Base-by-base conservation (phyloP, 2,113 vertebrate species). In the Boulengeromyrus knoepffleri region DNA sequence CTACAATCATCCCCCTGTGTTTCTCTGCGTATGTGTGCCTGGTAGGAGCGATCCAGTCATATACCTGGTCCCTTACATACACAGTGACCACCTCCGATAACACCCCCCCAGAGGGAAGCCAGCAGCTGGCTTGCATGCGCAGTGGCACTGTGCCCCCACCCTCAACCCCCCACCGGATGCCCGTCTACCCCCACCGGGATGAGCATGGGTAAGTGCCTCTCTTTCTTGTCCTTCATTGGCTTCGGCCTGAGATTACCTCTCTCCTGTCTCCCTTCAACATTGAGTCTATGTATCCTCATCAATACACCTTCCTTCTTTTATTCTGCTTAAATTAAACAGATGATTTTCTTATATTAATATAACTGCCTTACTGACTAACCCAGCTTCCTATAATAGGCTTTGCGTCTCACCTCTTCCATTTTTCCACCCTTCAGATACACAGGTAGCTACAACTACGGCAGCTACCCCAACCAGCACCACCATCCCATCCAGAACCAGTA, bases 31-130 rank as follows among this genome's bases (percentile, higher is more conserved):
- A 21, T 49, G 53, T 94, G 90, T 92, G 91, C 92, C 88, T 94
- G 93, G 94, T 95, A 99, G 99, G 98, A 92, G 97, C 98, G 90
- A 98, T 99, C 97, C 99, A 99, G 95, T 99, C 99, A 93, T 99
- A 99, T 92, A 99, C 98, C 0, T 99, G 99, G 99, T 99, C 99
- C 91, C 98, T 99, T 93, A 99, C 99, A n/a, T 99, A 99, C 94
- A 99, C 99, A 53, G 98, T 99, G 96, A 99, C 99, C 58, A 99
- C 98, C 39, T 98, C 98, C 80, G 98, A 98, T 19, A 97, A 97
- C 3, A 96, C 97, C 56, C 93, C 97, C 36, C 96, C 97, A 1
- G 98, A 99, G 53, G 97, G 94, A 39, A 95, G 97, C 85, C 97
- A 98, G 89, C 98, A 99, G 94, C 95, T 99, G 92, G 94, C 98